These are phyloP conservation scores for Peromyscus attwateri DNA, from an alignment of 2,797 vertebrate genomes.

Conservation along the genomic window DNA sequence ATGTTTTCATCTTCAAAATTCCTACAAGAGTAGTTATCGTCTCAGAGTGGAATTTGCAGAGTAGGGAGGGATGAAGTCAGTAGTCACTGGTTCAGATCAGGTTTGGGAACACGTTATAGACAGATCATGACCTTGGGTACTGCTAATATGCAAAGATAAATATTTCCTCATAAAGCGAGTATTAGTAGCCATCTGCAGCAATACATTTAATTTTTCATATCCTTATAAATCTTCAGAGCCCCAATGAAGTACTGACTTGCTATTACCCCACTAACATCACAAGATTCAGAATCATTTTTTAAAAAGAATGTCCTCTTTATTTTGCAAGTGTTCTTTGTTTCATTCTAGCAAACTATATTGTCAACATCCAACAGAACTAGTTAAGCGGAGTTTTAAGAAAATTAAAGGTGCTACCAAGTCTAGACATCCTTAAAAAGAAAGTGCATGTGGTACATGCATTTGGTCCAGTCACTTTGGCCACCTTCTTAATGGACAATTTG, in stretches of 20 bases:
- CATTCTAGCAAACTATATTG: background rate
- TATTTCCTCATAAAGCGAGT: conserved; percentile 73
- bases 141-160: conserved; percentile 84
- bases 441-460: conserved; percentile 38
- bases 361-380: conserved; percentile 70
- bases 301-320: conserved; percentile 1
- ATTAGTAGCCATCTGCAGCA: conserved; percentile 80
- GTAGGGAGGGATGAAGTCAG: conserved; percentile 84
- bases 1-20: conserved; percentile 85
- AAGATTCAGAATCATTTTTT: conserved; percentile 52
- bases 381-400: conserved; percentile 74
- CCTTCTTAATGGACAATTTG: conserved; percentile 84
- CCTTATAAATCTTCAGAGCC: conserved; percentile 79
- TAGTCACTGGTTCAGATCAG: conserved; percentile 78
- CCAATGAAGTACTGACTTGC: conserved; percentile 65
- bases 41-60: conserved; percentile 85
- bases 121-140: conserved; percentile 81
- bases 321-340: conserved; percentile 40
- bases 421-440: conserved; percentile 77
- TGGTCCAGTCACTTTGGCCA: conserved; percentile 76
- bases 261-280: conserved; percentile 59
- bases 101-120: conserved; percentile 81
- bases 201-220: conserved; percentile 78
- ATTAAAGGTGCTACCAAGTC: conserved; percentile 73
- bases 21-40: conserved; percentile 82